phyloP scores from a whole-genome alignment of 2,113 vertebrate genomes.

The Corythornis cristatus region DNA sequence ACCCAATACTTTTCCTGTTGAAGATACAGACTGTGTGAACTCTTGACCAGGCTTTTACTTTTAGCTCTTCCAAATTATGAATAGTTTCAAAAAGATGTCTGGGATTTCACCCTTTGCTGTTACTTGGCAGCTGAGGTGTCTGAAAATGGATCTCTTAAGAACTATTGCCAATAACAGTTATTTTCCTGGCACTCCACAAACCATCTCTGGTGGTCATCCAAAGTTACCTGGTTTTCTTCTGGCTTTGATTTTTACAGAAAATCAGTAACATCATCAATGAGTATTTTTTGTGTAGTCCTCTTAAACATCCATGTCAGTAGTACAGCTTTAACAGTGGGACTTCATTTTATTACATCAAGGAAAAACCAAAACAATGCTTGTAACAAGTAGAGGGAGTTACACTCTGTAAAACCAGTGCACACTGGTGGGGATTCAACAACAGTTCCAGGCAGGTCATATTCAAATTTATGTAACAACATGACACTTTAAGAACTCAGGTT shows the following conservation, averaged over 20 bases:
- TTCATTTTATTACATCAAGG: slow-evolving; percentile 23
- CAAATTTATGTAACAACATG: background rate
- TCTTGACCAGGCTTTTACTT: background rate
- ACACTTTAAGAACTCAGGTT: background rate
- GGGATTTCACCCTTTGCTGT: background rate
- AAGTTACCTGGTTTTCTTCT: background rate
- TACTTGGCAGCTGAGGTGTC: background rate
- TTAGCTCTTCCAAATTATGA: background rate
- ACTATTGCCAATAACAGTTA: accelerated
- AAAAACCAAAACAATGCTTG: background rate
- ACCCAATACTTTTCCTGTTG: background rate
- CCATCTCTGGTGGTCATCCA: background rate
- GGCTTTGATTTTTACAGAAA: background rate
- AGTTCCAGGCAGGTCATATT: slow-evolving; percentile 31
- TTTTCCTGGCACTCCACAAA: background rate
- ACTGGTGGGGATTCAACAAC: background rate
- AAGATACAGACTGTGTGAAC: background rate
- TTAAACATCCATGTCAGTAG: background rate
- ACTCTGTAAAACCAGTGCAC: background rate
- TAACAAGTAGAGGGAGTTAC: background rate
- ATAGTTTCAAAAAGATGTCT: background rate
- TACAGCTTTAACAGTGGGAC: background rate
- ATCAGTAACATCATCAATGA: background rate
- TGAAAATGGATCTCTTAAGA: background rate
- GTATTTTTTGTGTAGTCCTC: background rate